phyloP scores from a whole-genome alignment of 1,140 invertebrate genomes.

The Dufourea novaeangliae region DNA sequence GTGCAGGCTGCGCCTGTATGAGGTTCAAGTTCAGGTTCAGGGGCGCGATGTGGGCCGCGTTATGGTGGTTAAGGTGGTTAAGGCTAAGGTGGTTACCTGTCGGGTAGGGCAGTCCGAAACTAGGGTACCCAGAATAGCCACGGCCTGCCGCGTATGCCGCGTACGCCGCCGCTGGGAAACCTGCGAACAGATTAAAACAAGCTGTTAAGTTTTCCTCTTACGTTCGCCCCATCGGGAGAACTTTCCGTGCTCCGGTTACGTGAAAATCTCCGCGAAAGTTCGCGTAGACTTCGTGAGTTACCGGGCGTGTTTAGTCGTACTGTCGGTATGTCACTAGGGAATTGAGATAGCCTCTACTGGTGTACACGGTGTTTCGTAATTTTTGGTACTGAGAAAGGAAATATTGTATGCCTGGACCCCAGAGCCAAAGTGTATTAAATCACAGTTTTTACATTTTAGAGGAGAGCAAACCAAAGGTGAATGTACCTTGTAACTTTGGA shows the following conservation, averaged over 20 bases:
- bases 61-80: conserved; percentile 83
- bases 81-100: conserved; percentile 93
- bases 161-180: conserved; percentile 95
- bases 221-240: not conserved
- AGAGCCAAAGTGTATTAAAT: no score
- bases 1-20: conserved; percentile 79
- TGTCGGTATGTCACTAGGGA: no score
- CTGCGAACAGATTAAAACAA: conserved; percentile 84
- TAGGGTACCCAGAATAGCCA: conserved; percentile 97
- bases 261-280: not conserved
- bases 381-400: not conserved
- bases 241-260: not conserved
- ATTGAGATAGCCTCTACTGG: no score
- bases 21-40: conserved; percentile 80
- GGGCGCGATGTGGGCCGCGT: conserved; percentile 79
- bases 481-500: no score
- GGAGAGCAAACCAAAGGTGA: no score
- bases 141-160: conserved; percentile 96
- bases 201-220: not conserved
- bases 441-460: no score
- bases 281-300: no score
- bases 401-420: no score
- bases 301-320: no score
- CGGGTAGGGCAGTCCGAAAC: conserved; percentile 97
- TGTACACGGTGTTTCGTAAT: not conserved